Percentiles rank a stretch among this genome's conserved stretches.
These are phyloP conservation scores for Aptenodytes forsteri DNA, from an alignment of 2,113 vertebrate species.

Conservation along the genomic window DNA sequence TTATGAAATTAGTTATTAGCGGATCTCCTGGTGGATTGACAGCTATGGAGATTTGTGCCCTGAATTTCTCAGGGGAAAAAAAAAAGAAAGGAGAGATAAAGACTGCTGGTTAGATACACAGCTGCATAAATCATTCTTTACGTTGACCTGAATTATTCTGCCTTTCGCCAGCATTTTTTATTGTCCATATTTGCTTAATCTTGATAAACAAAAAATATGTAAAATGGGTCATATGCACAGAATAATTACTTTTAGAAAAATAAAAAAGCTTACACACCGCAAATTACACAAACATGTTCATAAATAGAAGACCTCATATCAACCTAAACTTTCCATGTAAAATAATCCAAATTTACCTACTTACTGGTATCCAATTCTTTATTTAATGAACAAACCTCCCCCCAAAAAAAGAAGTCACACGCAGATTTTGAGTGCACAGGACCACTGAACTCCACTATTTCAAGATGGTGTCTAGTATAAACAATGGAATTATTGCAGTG, in stretches of 20 bases:
- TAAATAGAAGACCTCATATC: neutral
- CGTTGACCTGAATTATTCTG: constrained; percentile 59
- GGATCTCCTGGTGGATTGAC: neutral
- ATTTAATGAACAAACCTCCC: neutral
- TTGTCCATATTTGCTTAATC: constrained; percentile 61
- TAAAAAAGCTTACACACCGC: neutral
- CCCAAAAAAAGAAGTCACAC: neutral
- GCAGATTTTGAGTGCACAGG: neutral
- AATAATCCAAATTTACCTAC: neutral
- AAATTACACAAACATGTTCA: neutral
- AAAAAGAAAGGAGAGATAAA: neutral
- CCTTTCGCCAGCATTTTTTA: constrained; percentile 51
- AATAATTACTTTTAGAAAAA: constrained; percentile 41
- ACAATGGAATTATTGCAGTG: neutral
- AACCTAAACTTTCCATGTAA: neutral
- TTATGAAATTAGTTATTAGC: constrained; percentile 27
- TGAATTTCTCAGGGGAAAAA: constrained; percentile 28
- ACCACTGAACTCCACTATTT: neutral
- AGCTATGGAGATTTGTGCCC: constrained; percentile 36
- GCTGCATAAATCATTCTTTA: constrained; percentile 45
- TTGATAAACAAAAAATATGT: neutral
- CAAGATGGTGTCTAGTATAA: neutral
- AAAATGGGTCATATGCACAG: neutral
- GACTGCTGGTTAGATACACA: constrained; percentile 38
- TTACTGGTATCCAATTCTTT: neutral